Base-by-base conservation (phyloP, 2,888 invertebrate genomes). In the Scrobipalpa costella region DNA sequence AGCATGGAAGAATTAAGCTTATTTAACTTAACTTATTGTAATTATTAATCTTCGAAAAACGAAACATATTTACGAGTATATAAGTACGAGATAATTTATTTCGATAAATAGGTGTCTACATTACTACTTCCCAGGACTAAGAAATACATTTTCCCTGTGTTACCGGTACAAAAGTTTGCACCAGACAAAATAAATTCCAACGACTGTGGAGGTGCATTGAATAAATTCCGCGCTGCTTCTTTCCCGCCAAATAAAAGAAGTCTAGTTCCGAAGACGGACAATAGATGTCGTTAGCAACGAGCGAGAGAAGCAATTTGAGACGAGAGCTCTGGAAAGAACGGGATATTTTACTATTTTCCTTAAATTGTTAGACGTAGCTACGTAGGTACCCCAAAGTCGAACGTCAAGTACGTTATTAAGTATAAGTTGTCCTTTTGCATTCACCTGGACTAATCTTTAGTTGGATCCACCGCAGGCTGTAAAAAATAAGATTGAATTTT, bases 291-390 rank as follows among this genome's bases (percentile, higher is more conserved):
- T 82, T 83, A 80, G 70, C 69, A 72, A 70, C 69, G 72, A 36
- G 68, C 75, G 73, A 71, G 72, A 73, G 71, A 71, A 72, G 75
- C 79, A 81, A 81, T 81, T 81, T 79, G 72, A 68, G 34, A 69
- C 71, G 64, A 68, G 72, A 76, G 7, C 77, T 75, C 75, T 76
- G 34, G 15, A 34, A 34, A 33, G n/a, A 15, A 34, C n/a, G 8
- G 55, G 21, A 21, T 21, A 50, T 17, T 19, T 49, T 27, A 27
- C 27, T 5, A 27, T 27, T 27, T 27, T 27, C 27, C 27, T 27
- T 27, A 27, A 27, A 27, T 27, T 27, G 27, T 27, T 27, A 27
- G 27, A 27, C 5, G 27, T 27, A 27, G 27, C 27, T 27, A 27
- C 27, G 27, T 27, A 27, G 27, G 27, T 27, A 27, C n/a, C n/a